phyloP scores from a whole-genome alignment of 2,113 vertebrate species.

The Mustela lutreola region DNA sequence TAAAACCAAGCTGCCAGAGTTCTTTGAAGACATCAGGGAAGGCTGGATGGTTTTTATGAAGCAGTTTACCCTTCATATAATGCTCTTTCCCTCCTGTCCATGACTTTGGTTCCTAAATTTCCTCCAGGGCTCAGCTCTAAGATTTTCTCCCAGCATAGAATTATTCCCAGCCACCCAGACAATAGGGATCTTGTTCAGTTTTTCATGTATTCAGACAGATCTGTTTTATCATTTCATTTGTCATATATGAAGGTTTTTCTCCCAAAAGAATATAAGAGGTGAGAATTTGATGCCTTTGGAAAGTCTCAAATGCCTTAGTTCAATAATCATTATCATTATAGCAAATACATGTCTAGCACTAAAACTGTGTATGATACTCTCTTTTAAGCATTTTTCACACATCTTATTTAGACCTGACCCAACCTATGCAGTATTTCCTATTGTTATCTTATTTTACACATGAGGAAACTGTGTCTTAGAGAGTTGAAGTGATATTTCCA shows the following conservation, averaged over 20 bases:
- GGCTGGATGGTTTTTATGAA: background rate
- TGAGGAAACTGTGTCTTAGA: background rate
- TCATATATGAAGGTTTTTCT: background rate
- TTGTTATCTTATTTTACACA: background rate
- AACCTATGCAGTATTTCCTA: background rate
- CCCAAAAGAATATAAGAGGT: background rate
- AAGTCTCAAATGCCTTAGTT: background rate
- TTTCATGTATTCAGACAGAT: background rate
- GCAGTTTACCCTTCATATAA: background rate
- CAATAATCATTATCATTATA: background rate
- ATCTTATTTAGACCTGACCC: background rate
- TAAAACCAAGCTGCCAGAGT: background rate
- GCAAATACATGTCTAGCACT: background rate
- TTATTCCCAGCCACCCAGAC: background rate
- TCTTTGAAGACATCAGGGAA: background rate
- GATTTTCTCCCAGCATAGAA: background rate
- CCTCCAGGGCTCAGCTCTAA: background rate
- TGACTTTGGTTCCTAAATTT: background rate
- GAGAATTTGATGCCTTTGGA: background rate
- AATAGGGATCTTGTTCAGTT: background rate
- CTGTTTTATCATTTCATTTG: background rate
- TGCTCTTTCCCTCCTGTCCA: background rate
- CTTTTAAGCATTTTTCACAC: background rate
- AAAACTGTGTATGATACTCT: background rate
- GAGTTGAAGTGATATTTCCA: background rate